A percentile compares a stretch with the other conserved stretches of the same genome.
Conservation (phyloP, 1,140 invertebrate species). For the Brachionus asplanchnoidis region DNA sequence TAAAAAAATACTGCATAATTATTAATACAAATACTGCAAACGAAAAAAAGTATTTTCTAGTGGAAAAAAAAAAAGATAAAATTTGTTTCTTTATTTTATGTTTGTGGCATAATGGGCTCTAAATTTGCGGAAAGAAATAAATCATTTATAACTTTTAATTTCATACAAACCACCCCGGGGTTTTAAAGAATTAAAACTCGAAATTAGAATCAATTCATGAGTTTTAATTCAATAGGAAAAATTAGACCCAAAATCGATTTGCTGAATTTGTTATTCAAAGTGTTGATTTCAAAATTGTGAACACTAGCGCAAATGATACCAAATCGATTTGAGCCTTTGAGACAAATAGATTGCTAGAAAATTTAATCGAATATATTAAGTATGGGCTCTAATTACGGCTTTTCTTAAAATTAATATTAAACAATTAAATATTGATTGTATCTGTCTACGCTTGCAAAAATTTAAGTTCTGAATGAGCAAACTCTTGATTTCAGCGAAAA, state of each 20-base stretch:
- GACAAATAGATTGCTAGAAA: background rate
- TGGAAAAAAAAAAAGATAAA: no score
- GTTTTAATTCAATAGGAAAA: constrained; percentile 4
- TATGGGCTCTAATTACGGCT: background rate
- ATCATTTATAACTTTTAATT: background rate
- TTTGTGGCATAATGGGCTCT: no score
- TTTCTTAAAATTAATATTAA: background rate
- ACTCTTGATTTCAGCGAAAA: no score
- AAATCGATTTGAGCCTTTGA: background rate
- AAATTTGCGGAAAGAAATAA: background rate
- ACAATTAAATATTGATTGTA: background rate
- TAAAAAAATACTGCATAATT: no score
- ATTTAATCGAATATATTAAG: background rate
- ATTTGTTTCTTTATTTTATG: no score
- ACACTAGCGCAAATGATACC: background rate
- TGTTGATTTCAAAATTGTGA: background rate
- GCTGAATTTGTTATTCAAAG: background rate
- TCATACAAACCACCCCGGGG: background rate
- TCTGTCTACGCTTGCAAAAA: background rate
- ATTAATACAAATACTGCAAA: no score
- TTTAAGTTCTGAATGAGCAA: no score
- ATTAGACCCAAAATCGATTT: background rate
- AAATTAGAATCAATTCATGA: background rate
- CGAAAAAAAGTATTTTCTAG: no score
- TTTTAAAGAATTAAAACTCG: background rate